Conservation (phyloP, 2,888 invertebrate genomes). For the Chelonus formosanus region DNA sequence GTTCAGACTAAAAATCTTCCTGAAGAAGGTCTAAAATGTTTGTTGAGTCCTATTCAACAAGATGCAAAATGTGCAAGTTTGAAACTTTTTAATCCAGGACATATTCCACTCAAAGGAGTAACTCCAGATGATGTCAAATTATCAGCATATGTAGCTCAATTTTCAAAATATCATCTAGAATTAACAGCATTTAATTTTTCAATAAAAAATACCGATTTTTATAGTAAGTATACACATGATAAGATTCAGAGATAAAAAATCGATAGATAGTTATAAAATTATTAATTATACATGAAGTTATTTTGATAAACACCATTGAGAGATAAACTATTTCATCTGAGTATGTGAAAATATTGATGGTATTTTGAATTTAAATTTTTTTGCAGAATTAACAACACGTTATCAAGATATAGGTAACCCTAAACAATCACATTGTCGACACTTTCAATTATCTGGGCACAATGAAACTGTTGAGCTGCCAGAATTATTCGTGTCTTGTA, state of each 20-base stretch:
- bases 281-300: not conserved
- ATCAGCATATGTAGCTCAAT: constrained; percentile 48
- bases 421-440: constrained; percentile 48
- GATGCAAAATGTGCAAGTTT: constrained; percentile 50
- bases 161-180: constrained; percentile 38
- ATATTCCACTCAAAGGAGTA: constrained; percentile 39
- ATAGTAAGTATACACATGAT: constrained; percentile 45
- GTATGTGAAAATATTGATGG: constrained; percentile 1
- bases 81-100: constrained; percentile 48
- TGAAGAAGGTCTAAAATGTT: constrained; percentile 43
- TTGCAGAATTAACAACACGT: constrained; percentile 50
- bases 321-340: not conserved
- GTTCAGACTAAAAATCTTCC: constrained; percentile 12
- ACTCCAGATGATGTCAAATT: constrained; percentile 48
- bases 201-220: constrained; percentile 49
- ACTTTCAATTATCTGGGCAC: constrained; percentile 45
- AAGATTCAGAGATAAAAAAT: too few species aligned
- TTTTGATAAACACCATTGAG: too few species aligned
- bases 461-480: constrained; percentile 34
- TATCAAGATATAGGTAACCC: constrained; percentile 49
- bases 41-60: constrained; percentile 44
- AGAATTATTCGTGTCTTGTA: constrained; percentile 54
- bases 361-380: not conserved
- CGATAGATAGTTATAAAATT: not conserved
- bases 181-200: constrained; percentile 58